Conservation (phyloP, 64 coral and sea anemone species). For the Montipora cactus region DNA sequence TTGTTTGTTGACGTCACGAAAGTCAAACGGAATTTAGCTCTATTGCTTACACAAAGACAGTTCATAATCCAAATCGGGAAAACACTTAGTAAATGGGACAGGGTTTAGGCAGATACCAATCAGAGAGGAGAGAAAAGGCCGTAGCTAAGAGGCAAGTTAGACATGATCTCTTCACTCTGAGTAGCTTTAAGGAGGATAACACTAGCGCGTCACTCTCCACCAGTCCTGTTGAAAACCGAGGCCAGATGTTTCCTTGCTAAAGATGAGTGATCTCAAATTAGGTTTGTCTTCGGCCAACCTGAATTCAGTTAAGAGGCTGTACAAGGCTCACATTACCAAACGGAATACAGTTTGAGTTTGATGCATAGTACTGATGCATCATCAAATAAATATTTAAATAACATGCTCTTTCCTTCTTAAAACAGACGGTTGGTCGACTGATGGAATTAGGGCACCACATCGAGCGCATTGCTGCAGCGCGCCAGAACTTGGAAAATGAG, state of each 20-base stretch:
- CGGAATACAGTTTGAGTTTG: no score
- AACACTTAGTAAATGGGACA: conserved; percentile 8
- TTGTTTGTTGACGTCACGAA: neutral
- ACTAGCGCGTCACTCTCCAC: no score
- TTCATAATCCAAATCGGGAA: neutral
- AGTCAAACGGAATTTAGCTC: neutral
- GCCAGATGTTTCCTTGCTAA: no score
- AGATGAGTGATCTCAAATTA: no score
- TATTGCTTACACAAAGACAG: no score
- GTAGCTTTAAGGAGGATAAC: no score
- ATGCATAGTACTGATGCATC: no score
- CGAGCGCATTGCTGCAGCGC: neutral
- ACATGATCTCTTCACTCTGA: neutral
- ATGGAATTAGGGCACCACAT: neutral
- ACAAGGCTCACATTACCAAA: no score
- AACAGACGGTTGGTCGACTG: conserved; percentile 13
- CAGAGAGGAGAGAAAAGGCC: neutral
- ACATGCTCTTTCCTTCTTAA: neutral
- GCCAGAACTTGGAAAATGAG: neutral
- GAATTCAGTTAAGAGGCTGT: no score
- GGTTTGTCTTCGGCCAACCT: no score
- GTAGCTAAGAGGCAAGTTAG: neutral
- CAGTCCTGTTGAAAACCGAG: no score
- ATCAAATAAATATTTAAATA: neutral
- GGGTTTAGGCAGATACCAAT: neutral